Evolutionary conservation across 2,888 invertebrate species (phyloP).

Genomic region (Galerucella pusilla): DNA sequence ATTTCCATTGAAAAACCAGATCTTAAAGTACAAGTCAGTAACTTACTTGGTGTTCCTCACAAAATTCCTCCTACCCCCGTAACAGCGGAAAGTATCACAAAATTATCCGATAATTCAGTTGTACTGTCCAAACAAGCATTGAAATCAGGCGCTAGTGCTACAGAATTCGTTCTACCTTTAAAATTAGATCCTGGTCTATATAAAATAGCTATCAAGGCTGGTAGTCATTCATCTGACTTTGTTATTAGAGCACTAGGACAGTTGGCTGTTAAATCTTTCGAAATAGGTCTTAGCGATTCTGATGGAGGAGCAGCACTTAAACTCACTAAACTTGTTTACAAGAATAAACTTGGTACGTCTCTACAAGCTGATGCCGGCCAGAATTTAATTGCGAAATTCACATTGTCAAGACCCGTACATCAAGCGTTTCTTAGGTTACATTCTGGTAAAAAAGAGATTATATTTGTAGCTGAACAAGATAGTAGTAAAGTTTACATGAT

Average conservation of each 20-base stretch:
- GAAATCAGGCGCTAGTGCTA: constrained; percentile 69
- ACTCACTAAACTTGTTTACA: constrained; percentile 75
- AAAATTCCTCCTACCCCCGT: constrained; percentile 77
- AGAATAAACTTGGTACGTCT: constrained; percentile 75
- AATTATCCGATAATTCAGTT: constrained; percentile 78
- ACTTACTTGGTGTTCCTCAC: constrained; percentile 78
- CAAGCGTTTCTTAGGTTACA: constrained; percentile 88
- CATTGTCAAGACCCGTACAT: constrained; percentile 75
- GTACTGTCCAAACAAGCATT: constrained; percentile 77
- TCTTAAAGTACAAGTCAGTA: constrained; percentile 72
- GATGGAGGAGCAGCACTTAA: constrained; percentile 89
- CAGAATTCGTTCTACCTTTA: constrained; percentile 81
- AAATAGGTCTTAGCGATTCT: constrained; percentile 89
- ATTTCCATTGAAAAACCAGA: constrained; percentile 80
- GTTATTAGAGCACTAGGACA: constrained; percentile 79
- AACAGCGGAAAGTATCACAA: constrained; percentile 80
- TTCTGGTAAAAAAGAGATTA: constrained; percentile 81
- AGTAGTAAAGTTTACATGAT: constrained; percentile 83
- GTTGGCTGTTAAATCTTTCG: constrained; percentile 80
- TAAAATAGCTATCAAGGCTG: constrained; percentile 80
- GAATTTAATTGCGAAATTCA: constrained; percentile 82
- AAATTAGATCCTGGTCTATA: constrained; percentile 88
- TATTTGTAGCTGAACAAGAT: constrained; percentile 94
- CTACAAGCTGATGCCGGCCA: constrained; percentile 91
- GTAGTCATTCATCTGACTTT: constrained; percentile 67